These are phyloP conservation scores for Pelecanoides urinatrix DNA, from an alignment of 2,113 vertebrate species.

Conservation along the genomic window DNA sequence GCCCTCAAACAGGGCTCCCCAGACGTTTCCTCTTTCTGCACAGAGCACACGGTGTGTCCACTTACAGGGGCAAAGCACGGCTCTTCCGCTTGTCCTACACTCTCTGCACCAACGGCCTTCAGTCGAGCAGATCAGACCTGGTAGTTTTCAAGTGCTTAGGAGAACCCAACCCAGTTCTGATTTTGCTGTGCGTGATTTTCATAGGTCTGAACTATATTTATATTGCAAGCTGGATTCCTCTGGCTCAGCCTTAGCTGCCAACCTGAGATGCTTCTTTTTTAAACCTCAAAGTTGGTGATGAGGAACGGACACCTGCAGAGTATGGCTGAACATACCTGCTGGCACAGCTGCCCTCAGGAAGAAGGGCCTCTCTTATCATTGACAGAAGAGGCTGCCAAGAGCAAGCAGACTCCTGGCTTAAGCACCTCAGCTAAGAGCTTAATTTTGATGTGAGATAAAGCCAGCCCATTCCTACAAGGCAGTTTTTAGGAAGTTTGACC, in stretches of 20 bases:
- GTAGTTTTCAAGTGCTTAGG: not conserved
- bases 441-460: not conserved
- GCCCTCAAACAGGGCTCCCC: not conserved
- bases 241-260: not conserved
- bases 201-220: not conserved
- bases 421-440: not conserved
- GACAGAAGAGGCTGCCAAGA: not conserved
- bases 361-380: not conserved
- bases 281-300: not conserved
- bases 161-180: not conserved
- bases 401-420: not conserved
- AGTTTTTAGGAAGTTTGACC: not conserved
- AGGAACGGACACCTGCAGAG: not conserved
- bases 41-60: fast-evolving
- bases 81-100: fast-evolving
- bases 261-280: not conserved
- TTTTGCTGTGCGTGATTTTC: not conserved
- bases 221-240: not conserved
- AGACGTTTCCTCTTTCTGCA: not conserved
- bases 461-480: not conserved
- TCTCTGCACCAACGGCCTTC: not conserved
- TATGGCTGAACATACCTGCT: not conserved
- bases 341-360: not conserved
- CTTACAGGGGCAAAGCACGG: not conserved
- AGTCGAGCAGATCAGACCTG: not conserved